phyloP scores from a whole-genome alignment of 2,888 invertebrate genomes.

The Polydrusus tereticollis region DNA sequence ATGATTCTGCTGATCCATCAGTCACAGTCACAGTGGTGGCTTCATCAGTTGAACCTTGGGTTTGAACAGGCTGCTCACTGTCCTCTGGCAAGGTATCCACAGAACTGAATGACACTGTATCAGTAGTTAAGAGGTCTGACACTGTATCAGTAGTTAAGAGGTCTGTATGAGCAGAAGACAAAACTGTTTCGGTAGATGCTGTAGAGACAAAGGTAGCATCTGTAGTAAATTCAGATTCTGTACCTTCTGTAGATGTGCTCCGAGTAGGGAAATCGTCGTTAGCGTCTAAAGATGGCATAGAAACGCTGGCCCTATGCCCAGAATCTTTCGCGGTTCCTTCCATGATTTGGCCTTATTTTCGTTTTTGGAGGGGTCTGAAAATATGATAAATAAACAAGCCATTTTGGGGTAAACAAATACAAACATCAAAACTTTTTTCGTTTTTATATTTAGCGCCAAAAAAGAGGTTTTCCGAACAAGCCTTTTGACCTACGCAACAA shows the following conservation, averaged over 20 bases:
- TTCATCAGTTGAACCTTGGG: neutral
- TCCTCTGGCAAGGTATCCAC: conserved; percentile 26
- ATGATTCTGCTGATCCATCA: neutral
- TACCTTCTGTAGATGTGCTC: conserved; percentile 1
- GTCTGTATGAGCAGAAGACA: neutral
- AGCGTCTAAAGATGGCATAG: conserved; percentile 49
- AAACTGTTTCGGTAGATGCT: neutral
- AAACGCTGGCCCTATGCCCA: conserved; percentile 45
- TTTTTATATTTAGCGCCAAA: conserved; percentile 56
- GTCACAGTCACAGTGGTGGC: conserved; percentile 4
- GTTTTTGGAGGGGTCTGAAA: conserved; percentile 31
- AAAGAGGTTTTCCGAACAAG: conserved; percentile 51
- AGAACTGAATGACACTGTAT: conserved; percentile 36
- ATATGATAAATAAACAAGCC: conserved; percentile 26
- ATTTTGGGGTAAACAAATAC: conserved; percentile 21
- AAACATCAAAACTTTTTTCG: conserved; percentile 26
- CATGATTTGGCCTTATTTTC: conserved; percentile 25
- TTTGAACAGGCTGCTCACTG: conserved; percentile 5
- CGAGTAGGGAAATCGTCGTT: conserved; percentile 41
- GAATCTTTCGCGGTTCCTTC: conserved; percentile 40
- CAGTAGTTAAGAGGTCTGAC: conserved; percentile 25
- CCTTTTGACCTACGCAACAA: conserved; percentile 38
- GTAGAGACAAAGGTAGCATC: conserved; percentile 11
- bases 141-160: conserved; percentile 26
- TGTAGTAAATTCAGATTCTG: conserved; percentile 12